Conservation (phyloP, 2,797 vertebrate genomes). For the Danio kyathit region DNA sequence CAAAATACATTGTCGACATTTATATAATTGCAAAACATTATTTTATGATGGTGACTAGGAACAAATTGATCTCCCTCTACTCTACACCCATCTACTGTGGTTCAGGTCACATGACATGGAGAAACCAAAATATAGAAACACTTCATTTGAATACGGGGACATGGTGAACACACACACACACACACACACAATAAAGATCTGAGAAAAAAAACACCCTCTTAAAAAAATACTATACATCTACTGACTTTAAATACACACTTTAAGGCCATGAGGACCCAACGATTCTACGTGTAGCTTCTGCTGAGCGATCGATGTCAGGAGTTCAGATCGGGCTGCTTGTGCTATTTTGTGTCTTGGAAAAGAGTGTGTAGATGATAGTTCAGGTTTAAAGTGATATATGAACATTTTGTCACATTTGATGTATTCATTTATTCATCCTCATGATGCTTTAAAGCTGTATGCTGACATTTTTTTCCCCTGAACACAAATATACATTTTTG, state of each 20-base stretch:
- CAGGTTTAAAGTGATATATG: background rate
- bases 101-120: slow-evolving; percentile 12
- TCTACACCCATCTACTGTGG: slow-evolving; percentile 8
- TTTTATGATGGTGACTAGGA: background rate
- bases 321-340: slow-evolving; percentile 35
- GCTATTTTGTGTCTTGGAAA: slow-evolving; percentile 22
- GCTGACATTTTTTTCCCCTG: background rate
- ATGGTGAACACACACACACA: slow-evolving; percentile 31
- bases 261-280: slow-evolving; percentile 44
- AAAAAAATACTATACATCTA: slow-evolving; percentile 61
- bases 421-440: slow-evolving; percentile 1
- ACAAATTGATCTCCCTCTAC: slow-evolving; percentile 6
- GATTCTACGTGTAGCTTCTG: slow-evolving; percentile 38
- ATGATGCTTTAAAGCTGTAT: background rate
- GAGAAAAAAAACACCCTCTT: slow-evolving; percentile 46
- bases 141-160: background rate
- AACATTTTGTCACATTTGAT: background rate
- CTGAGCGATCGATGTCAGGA: slow-evolving; percentile 17
- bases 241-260: slow-evolving; percentile 52
- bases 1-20: background rate
- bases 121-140: slow-evolving; percentile 20
- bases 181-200: slow-evolving; percentile 42
- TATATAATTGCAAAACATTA: slow-evolving; percentile 5
- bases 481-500: background rate
- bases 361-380: slow-evolving; percentile 13